Evolutionary conservation across 2,113 vertebrate genomes (phyloP).

Genomic region (Pogona vitticeps): DNA sequence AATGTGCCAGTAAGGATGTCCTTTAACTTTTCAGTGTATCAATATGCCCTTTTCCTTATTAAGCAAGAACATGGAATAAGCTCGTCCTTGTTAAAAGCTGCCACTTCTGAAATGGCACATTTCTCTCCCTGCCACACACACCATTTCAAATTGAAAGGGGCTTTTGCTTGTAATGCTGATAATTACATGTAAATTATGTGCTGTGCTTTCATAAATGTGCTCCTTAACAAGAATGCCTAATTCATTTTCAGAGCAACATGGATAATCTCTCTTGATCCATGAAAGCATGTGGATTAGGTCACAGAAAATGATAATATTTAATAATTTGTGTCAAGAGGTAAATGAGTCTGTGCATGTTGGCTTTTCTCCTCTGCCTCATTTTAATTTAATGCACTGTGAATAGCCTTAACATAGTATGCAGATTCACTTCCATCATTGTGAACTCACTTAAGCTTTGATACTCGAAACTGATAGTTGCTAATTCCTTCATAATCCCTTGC

Average conservation of each 20-base stretch:
- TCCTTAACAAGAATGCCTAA: slow-evolving; percentile 37
- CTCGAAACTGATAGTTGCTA: slow-evolving; percentile 44
- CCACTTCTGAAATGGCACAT: neutral
- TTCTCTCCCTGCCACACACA: neutral
- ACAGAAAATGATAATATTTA: slow-evolving; percentile 38
- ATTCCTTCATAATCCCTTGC: slow-evolving; percentile 37
- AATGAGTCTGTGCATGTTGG: slow-evolving; percentile 45
- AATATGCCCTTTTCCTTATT: neutral
- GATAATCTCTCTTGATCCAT: slow-evolving; percentile 44
- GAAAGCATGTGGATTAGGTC: slow-evolving; percentile 34
- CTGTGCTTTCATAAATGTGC: neutral
- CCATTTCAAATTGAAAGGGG: slow-evolving; percentile 13
- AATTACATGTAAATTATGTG: slow-evolving; percentile 25
- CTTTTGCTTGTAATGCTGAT: slow-evolving; percentile 22
- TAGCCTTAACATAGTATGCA: slow-evolving; percentile 13
- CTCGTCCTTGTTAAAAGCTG: slow-evolving; percentile 16
- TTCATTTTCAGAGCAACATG: slow-evolving; percentile 16
- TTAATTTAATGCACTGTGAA: slow-evolving; percentile 40
- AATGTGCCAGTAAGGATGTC: neutral
- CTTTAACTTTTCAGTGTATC: neutral
- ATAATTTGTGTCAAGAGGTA: slow-evolving; percentile 60
- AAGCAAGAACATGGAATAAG: neutral
- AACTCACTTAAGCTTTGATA: slow-evolving; percentile 27
- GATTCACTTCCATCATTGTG: slow-evolving; percentile 12
- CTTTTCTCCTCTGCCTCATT: slow-evolving; percentile 36